Base-by-base conservation (phyloP, 2,797 vertebrate species). In the Acanthopagrus latus region DNA sequence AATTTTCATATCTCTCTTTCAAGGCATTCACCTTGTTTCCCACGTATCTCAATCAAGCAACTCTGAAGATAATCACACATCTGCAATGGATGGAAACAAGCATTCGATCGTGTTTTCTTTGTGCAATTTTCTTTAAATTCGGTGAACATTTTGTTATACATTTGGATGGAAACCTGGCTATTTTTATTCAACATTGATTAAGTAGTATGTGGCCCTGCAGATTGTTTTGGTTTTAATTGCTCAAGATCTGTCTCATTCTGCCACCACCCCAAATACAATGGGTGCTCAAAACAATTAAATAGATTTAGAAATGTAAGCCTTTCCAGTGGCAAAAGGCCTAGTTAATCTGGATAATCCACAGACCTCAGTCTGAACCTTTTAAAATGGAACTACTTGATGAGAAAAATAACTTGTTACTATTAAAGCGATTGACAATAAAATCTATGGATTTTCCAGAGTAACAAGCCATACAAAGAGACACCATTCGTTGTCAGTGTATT, bases 141-240 rank as follows among this genome's bases (percentile, higher is more conserved):
- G 8, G 33, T 38, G 8, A 38, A 38, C 8, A 38, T 1, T 1
- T 8, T 0, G n/a, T 38, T 8, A 38, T 38, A 38, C 38, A 38
- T 38, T 1, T 38, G 8, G 7, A 38, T 38, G 38, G 38, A 10
- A 38, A 38, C 7, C 9, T 38, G 38, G 9, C 38, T 38, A 38
- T 10, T 9, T 38, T 63, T 44, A 38, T 47, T 16, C 13, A 18
- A 1, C 8, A n/a, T 50, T 52, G 27, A 18, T 17, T 46, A 16
- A 58, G 38, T 33, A 18, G 12, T 16, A 8, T 58, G 27, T 20
- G 41, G 44, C 25, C 3, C 2, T 64, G 29, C 46, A 11, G 52
- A 23, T 47, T 16, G 27, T 64, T 78, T 52, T 2, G 8, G n/a
- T 44, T 73, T 55, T 27, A 25, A 56, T 71, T 59, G 5, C 48